Evolutionary conservation across 2,113 vertebrate species (phyloP).

Genomic region (Petaurus breviceps): DNA sequence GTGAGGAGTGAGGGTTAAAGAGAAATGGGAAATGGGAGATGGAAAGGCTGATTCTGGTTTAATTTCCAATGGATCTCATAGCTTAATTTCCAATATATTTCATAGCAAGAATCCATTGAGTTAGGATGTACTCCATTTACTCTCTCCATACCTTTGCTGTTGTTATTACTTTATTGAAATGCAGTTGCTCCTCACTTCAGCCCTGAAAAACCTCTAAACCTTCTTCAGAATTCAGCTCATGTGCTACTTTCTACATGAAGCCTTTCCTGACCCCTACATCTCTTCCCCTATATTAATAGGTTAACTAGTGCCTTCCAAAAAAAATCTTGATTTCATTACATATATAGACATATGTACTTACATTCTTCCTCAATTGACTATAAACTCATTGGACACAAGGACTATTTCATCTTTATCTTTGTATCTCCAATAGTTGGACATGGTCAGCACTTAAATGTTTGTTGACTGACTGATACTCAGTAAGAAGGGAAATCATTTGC

Average conservation of each 20-base stretch:
- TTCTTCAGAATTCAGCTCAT: background rate
- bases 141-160: background rate
- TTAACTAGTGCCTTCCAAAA: background rate
- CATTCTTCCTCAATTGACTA: background rate
- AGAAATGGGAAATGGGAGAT: background rate
- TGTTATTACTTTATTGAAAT: background rate
- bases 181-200: too few species aligned
- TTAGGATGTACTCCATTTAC: background rate
- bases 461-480: background rate
- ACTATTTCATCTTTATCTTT: background rate
- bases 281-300: background rate
- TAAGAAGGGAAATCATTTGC: background rate
- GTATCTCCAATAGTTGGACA: background rate
- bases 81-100: background rate
- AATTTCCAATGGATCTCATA: too few species aligned
- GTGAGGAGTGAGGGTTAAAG: background rate
- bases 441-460: background rate
- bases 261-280: background rate
- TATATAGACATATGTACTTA: background rate
- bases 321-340: background rate
- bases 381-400: background rate
- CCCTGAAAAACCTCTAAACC: background rate
- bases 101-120: background rate
- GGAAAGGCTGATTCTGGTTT: background rate
- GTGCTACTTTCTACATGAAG: background rate